Conservation (phyloP, 2,797 vertebrate species). For the Siniperca scherzeri region DNA sequence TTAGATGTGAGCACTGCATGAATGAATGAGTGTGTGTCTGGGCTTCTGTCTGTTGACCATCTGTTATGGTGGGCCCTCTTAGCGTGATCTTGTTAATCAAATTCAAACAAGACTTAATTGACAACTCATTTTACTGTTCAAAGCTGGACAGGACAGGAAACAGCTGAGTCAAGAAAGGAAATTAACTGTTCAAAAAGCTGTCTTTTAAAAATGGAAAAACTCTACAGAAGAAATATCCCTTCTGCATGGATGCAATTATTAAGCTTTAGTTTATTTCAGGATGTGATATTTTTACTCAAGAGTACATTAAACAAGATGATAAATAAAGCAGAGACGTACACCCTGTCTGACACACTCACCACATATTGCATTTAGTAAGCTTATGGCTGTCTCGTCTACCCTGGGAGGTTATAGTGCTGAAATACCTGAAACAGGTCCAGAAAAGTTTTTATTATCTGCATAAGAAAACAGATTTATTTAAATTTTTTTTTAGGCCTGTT, state of each 20-base stretch:
- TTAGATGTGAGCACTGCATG: conserved; percentile 36
- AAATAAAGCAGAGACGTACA: conserved; percentile 20
- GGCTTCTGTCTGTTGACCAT: conserved; percentile 61
- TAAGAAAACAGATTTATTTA: background rate
- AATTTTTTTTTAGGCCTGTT: background rate
- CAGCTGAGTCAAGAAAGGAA: conserved; percentile 58
- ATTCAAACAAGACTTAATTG: conserved; percentile 68
- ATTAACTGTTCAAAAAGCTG: background rate
- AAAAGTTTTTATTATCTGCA: conserved; percentile 1
- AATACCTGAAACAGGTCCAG: conserved; percentile 31
- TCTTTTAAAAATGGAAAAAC: background rate
- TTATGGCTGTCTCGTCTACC: conserved; percentile 10
- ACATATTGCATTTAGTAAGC: conserved; percentile 15
- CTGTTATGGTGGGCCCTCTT: conserved; percentile 53
- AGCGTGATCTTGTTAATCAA: conserved; percentile 71
- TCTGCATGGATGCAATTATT: background rate
- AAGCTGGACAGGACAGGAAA: background rate
- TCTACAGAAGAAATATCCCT: background rate
- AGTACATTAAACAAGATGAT: conserved; percentile 18
- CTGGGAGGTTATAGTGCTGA: conserved; percentile 8
- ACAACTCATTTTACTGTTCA: conserved; percentile 29
- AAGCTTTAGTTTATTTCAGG: background rate
- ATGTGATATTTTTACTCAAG: conserved; percentile 17
- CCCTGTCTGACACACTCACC: conserved; percentile 38
- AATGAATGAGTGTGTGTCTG: conserved; percentile 49